Conservation (phyloP, 2,797 vertebrate genomes). For the Hemitrygon akajei region DNA sequence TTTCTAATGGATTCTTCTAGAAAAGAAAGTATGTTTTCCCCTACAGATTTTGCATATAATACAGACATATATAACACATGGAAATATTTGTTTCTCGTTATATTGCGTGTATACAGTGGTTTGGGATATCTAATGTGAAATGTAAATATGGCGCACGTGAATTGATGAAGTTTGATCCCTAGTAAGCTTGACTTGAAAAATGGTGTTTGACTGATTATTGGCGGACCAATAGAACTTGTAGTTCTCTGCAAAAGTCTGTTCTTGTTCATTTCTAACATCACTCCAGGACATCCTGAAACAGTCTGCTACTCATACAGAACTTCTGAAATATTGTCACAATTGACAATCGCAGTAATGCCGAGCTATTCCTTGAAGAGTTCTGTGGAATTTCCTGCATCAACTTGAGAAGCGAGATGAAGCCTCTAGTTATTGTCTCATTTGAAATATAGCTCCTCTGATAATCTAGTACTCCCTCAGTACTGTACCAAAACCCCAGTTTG, state of each 20-base stretch:
- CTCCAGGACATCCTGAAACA: background rate
- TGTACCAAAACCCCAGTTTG: background rate
- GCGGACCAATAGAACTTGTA: background rate
- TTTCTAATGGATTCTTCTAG: background rate
- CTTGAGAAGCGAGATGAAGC: background rate
- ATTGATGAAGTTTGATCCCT: background rate
- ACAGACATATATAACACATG: too few relatives aligned
- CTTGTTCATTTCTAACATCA: background rate
- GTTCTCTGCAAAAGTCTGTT: background rate
- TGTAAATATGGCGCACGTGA: background rate
- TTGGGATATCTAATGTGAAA: background rate
- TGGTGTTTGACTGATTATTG: background rate
- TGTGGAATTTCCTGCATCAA: background rate
- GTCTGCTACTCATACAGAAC: background rate
- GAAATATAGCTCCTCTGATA: background rate
- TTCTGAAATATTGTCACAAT: background rate
- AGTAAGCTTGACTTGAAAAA: background rate
- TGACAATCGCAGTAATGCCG: background rate
- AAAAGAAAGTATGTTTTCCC: background rate
- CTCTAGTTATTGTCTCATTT: background rate
- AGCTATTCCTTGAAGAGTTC: background rate
- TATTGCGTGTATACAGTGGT: background rate
- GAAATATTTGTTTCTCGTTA: background rate
- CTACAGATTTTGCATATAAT: too few relatives aligned
- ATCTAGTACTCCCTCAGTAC: background rate